Evolutionary conservation across 2,888 invertebrate genomes (phyloP).

Genomic region (Apamea sordens): DNA sequence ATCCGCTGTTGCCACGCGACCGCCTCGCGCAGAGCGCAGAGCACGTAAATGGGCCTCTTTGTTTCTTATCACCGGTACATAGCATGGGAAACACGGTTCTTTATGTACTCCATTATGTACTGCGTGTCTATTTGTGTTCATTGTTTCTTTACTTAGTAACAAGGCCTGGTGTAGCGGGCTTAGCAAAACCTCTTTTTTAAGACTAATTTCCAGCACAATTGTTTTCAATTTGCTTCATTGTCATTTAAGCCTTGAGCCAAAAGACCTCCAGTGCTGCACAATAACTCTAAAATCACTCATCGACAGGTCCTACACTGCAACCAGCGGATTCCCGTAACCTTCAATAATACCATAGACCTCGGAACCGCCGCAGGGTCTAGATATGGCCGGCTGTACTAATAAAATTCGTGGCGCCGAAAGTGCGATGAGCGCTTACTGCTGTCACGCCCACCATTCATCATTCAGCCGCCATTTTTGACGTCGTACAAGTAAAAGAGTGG

Average conservation of each 20-base stretch:
- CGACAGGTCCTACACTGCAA: neutral
- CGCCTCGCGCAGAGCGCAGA: slow-evolving; percentile 56
- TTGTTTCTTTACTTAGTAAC: slow-evolving; percentile 44
- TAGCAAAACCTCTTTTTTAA: neutral
- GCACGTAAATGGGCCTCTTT: slow-evolving; percentile 65
- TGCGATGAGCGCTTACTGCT: neutral
- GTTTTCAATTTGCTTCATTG: slow-evolving; percentile 5
- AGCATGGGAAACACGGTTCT: slow-evolving; percentile 65
- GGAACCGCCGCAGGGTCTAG: neutral
- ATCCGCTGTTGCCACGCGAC: slow-evolving; percentile 67
- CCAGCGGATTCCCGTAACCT: neutral
- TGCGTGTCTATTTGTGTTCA: slow-evolving; percentile 37
- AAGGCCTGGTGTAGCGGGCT: slow-evolving; percentile 12
- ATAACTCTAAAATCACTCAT: neutral
- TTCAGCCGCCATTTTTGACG: neutral
- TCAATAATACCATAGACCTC: neutral
- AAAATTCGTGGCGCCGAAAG: neutral
- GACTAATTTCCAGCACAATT: neutral
- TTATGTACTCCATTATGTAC: slow-evolving; percentile 51
- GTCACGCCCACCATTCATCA: neutral
- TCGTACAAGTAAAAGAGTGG: neutral
- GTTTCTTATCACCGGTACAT: slow-evolving; percentile 61
- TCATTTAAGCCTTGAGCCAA: neutral
- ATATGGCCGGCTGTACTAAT: neutral
- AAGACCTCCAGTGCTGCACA: neutral